Percentiles rank a stretch among this genome's conserved stretches.
phyloP scores from a whole-genome alignment of 2,113 vertebrate species.

The Leucopsar rothschildi region DNA sequence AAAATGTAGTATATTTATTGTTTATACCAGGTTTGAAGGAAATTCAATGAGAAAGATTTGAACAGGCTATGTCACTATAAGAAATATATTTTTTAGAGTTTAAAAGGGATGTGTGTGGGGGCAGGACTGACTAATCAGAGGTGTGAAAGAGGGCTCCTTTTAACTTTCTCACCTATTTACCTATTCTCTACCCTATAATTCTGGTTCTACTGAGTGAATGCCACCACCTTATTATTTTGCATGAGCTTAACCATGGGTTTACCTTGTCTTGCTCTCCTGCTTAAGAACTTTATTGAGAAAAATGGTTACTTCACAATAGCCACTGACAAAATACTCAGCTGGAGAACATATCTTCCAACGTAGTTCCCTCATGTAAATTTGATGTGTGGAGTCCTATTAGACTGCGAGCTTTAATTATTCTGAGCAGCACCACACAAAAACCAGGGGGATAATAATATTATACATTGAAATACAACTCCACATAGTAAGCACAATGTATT shows the following conservation, averaged over 20 bases:
- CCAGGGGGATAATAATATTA: neutral
- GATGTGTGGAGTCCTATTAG: neutral
- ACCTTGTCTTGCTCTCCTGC: neutral
- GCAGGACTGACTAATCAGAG: neutral
- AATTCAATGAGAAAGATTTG: neutral
- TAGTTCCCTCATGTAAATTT: neutral
- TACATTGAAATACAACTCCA: neutral
- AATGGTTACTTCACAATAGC: neutral
- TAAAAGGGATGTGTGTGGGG: accelerated
- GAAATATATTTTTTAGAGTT: neutral
- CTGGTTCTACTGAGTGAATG: neutral
- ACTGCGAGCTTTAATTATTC: neutral
- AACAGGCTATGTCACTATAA: neutral
- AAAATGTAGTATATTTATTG: neutral
- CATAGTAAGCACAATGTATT: neutral
- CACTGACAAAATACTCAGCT: neutral
- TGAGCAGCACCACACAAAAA: neutral
- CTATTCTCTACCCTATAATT: neutral
- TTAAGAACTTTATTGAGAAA: neutral
- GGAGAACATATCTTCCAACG: neutral
- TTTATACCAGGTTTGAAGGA: neutral
- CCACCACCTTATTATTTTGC: neutral
- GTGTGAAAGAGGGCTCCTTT: neutral
- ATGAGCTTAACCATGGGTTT: neutral
- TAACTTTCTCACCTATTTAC: neutral